phyloP scores from a whole-genome alignment of 2,888 invertebrate species.

The Onthophagus sagittarius region DNA sequence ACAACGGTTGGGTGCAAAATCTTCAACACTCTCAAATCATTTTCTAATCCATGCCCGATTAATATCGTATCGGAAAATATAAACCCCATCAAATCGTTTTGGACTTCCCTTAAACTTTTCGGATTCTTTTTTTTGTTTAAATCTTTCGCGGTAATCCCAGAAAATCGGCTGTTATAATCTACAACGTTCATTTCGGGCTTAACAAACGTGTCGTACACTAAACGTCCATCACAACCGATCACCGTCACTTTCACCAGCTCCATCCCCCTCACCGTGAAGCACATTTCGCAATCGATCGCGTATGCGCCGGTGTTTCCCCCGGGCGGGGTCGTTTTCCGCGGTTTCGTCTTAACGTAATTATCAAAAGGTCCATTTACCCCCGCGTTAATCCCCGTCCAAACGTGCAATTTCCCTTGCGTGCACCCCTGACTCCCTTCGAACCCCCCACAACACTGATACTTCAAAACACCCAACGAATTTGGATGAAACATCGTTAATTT shows the following conservation, averaged over 20 bases:
- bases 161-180: slow-evolving; percentile 94
- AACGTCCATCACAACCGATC: slow-evolving; percentile 66
- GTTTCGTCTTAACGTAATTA: slow-evolving; percentile 61
- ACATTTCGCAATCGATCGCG: slow-evolving; percentile 97
- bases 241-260: slow-evolving; percentile 88
- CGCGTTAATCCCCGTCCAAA: slow-evolving; percentile 69
- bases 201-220: slow-evolving; percentile 82
- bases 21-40: slow-evolving; percentile 84
- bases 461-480: slow-evolving; percentile 5
- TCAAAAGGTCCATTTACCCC: slow-evolving; percentile 72
- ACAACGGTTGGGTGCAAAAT: slow-evolving; percentile 80
- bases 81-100: slow-evolving; percentile 77
- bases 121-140: slow-evolving; percentile 51
- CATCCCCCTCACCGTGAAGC: slow-evolving; percentile 80
- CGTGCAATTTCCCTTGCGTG: slow-evolving; percentile 62
- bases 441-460: slow-evolving; percentile 64
- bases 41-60: slow-evolving; percentile 93
- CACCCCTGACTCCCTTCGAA: slow-evolving; percentile 59
- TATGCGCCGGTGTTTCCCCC: slow-evolving; percentile 60
- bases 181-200: slow-evolving; percentile 77
- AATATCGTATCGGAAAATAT: slow-evolving; percentile 81
- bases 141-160: slow-evolving; percentile 76
- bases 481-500: slow-evolving; percentile 51
- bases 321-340: slow-evolving; percentile 42
- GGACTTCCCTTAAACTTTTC: slow-evolving; percentile 74